Conservation (phyloP, 2,113 vertebrate genomes). For the Platichthys stellatus region DNA sequence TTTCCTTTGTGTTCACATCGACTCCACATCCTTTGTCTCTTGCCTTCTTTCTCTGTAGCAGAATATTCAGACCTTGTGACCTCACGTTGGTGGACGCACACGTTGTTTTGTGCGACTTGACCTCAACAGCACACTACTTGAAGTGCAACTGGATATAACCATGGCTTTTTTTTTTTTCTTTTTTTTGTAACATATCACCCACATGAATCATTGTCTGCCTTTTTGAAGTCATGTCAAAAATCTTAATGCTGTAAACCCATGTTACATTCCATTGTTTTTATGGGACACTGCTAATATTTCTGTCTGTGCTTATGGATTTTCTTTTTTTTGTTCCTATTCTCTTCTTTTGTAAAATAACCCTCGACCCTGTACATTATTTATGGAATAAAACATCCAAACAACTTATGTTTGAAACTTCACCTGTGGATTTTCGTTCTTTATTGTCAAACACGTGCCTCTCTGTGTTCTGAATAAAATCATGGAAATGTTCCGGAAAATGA, state of each 20-base stretch:
- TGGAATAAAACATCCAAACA: conserved; percentile 84
- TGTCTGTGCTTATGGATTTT: conserved; percentile 68
- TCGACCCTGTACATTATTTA: conserved; percentile 77
- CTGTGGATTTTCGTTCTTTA: conserved; percentile 81
- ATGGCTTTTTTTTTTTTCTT: conserved; percentile 8
- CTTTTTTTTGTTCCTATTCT: conserved; percentile 33
- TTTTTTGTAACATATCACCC: conserved; percentile 63
- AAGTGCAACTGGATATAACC: conserved; percentile 61
- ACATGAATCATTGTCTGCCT: conserved; percentile 75
- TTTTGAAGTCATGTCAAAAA: conserved; percentile 66
- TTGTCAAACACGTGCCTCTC: conserved; percentile 53
- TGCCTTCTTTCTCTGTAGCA: conserved; percentile 74
- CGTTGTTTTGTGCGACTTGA: conserved; percentile 72
- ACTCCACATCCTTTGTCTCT: conserved; percentile 49
- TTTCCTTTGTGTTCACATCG: conserved; percentile 33
- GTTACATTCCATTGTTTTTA: conserved; percentile 74
- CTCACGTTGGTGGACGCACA: conserved; percentile 61
- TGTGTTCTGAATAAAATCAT: conserved; percentile 51
- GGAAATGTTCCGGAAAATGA: conserved; percentile 24
- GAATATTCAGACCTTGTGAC: conserved; percentile 67
- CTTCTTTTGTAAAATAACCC: conserved; percentile 71
- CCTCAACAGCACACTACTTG: conserved; percentile 72
- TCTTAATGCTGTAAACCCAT: conserved; percentile 70
- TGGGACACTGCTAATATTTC: conserved; percentile 71
- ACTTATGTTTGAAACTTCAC: conserved; percentile 78